A percentile compares a stretch with the other conserved stretches of the same genome.
phyloP scores from a whole-genome alignment of 2,797 vertebrate species.

The Orientallactaga sibirica region DNA sequence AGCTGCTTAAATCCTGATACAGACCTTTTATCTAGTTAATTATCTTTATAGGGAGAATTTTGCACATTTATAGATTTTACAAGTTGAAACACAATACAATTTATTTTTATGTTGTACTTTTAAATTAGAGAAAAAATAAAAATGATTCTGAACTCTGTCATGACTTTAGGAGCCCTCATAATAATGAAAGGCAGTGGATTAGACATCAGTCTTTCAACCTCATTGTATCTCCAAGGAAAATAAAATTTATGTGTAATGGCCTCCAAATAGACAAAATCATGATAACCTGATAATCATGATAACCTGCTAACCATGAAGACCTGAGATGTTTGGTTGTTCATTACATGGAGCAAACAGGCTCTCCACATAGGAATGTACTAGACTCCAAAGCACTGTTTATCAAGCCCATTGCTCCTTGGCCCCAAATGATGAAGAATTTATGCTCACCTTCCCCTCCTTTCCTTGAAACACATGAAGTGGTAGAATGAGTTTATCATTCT shows the following conservation, averaged over 20 bases:
- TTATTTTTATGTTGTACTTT: slow-evolving; percentile 80
- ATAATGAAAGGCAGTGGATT: slow-evolving; percentile 68
- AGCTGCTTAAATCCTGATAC: slow-evolving; percentile 85
- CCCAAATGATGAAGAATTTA: not conserved
- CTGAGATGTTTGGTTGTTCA: not conserved
- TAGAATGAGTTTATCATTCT: not conserved
- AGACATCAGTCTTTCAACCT: slow-evolving; percentile 71
- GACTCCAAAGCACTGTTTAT: not conserved
- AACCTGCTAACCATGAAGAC: not conserved
- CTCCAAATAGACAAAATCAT: slow-evolving; percentile 15
- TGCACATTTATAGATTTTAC: slow-evolving; percentile 84
- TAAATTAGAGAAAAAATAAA: slow-evolving; percentile 69
- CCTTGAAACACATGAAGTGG: not conserved
- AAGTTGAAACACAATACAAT: slow-evolving; percentile 77
- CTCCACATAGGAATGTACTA: not conserved
- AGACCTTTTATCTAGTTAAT: slow-evolving; percentile 85
- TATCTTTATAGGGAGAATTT: slow-evolving; percentile 79
- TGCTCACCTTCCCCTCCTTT: not conserved
- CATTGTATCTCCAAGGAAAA: slow-evolving; percentile 76
- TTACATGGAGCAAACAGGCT: not conserved
- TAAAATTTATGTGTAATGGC: slow-evolving; percentile 49
- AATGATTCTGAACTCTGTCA: slow-evolving; percentile 74
- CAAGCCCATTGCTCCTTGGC: not conserved
- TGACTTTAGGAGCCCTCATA: slow-evolving; percentile 78
- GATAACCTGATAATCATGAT: too few relatives aligned